Percentiles rank a stretch among this genome's conserved stretches.
phyloP scores from a whole-genome alignment of 2,113 vertebrate species.

The Hepsetus odoe region DNA sequence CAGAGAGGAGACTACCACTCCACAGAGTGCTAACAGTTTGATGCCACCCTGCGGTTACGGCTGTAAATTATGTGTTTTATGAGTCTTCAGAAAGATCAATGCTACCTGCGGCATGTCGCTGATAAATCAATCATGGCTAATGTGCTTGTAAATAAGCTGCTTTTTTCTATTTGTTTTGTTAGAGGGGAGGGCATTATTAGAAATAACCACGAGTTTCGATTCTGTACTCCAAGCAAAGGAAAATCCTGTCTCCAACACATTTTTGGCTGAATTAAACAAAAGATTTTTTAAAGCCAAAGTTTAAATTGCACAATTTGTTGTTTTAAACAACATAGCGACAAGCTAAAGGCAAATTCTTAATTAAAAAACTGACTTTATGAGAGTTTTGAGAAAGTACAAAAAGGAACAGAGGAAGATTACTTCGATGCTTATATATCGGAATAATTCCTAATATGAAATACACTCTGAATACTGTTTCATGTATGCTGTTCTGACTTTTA shows the following conservation, averaged over 20 bases:
- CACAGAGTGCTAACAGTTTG: slow-evolving; percentile 31
- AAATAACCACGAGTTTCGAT: not conserved
- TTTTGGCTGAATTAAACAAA: not conserved
- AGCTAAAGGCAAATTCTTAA: too few species aligned
- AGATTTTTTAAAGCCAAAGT: too few species aligned
- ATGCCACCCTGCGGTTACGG: slow-evolving; percentile 52
- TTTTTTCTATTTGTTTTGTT: slow-evolving; percentile 9
- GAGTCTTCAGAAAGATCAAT: slow-evolving; percentile 59
- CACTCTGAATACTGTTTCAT: too few species aligned
- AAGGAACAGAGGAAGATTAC: too few species aligned
- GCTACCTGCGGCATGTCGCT: slow-evolving; percentile 90
- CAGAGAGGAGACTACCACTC: slow-evolving; percentile 33
- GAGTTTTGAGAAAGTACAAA: too few species aligned
- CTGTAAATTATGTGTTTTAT: slow-evolving; percentile 46
- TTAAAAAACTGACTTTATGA: too few species aligned
- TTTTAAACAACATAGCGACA: too few species aligned
- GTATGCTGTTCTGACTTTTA: too few species aligned
- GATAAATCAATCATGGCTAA: slow-evolving; percentile 88
- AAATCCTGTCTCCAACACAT: too few species aligned
- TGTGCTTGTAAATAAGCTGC: slow-evolving; percentile 42
- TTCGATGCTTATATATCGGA: too few species aligned
- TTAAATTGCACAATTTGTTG: too few species aligned
- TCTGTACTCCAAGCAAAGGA: not conserved
- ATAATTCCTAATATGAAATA: too few species aligned
- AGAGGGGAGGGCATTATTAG: not conserved